Evolutionary conservation across 1,140 invertebrate genomes (phyloP).

Genomic region (Euborellia annulipes): DNA sequence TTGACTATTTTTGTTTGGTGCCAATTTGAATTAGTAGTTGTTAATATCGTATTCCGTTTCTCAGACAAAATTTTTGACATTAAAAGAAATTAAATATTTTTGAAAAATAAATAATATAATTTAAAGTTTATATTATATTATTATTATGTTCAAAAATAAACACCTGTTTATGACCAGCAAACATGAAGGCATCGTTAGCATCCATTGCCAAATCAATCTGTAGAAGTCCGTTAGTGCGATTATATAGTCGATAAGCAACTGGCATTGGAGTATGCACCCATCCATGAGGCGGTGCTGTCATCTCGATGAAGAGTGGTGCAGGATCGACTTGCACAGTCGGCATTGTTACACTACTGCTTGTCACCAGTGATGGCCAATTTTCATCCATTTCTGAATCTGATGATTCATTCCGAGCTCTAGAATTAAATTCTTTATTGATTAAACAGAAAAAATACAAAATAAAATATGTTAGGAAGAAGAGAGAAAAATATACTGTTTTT

Average conservation of each 20-base stretch:
- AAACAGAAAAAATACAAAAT: too few relatives aligned
- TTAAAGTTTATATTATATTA: too few relatives aligned
- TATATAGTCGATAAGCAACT: constrained; percentile 53
- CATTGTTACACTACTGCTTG: constrained; percentile 34
- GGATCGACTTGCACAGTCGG: constrained; percentile 42
- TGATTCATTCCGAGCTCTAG: background rate
- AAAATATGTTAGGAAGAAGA: too few relatives aligned
- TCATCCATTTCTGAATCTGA: background rate
- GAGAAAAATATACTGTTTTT: too few relatives aligned
- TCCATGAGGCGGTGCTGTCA: constrained; percentile 54
- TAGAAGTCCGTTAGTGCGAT: constrained; percentile 51
- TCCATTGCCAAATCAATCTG: constrained; percentile 61
- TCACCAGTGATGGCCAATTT: constrained; percentile 17
- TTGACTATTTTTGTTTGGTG: too few relatives aligned
- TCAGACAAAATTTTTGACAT: too few relatives aligned
- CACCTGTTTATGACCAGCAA: constrained; percentile 76
- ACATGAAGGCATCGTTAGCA: constrained; percentile 75
- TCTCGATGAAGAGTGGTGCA: constrained; percentile 52
- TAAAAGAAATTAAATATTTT: too few relatives aligned
- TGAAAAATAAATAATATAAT: too few relatives aligned
- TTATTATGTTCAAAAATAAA: background rate
- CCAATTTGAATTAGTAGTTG: too few relatives aligned
- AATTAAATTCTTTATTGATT: too few relatives aligned
- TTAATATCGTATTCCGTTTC: background rate
- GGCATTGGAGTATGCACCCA: constrained; percentile 51